phyloP scores from a whole-genome alignment of 2,113 vertebrate species.

The Tachycineta bicolor region DNA sequence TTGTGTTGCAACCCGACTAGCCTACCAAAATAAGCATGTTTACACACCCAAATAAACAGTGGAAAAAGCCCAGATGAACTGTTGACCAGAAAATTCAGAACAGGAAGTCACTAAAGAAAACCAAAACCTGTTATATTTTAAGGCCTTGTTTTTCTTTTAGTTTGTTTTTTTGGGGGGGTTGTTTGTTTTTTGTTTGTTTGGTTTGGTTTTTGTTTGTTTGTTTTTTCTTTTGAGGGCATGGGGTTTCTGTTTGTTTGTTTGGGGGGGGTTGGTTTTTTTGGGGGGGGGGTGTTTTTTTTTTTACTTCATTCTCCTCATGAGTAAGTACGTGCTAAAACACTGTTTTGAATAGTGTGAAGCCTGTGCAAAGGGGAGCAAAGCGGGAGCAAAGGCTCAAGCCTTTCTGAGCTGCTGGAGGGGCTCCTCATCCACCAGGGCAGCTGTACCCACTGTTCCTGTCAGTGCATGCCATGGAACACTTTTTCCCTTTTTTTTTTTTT shows the following conservation, averaged over 20 bases:
- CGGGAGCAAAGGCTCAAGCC: neutral
- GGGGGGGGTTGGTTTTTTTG: too few species aligned
- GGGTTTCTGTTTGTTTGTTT: too few species aligned
- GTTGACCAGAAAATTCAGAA: neutral
- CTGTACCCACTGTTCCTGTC: accelerated
- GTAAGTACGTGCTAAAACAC: neutral
- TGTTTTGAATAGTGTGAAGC: accelerated
- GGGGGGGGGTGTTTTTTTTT: neutral
- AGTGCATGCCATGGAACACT: accelerated
- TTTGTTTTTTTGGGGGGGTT: too few species aligned
- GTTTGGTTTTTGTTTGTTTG: too few species aligned
- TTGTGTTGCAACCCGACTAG: accelerated
- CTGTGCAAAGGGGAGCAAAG: neutral
- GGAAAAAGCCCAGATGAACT: neutral
- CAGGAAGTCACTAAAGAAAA: neutral
- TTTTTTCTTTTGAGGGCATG: too few species aligned
- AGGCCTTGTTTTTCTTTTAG: neutral
- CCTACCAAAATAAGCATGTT: neutral
- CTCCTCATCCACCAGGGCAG: neutral
- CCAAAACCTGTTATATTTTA: neutral
- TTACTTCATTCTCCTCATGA: neutral
- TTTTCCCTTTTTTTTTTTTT: neutral
- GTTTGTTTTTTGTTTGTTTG: neutral
- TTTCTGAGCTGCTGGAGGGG: neutral
- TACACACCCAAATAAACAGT: neutral